Conservation (phyloP, 35 echinoderm and acorn worm species). For the Apostichopus parvimensis region DNA sequence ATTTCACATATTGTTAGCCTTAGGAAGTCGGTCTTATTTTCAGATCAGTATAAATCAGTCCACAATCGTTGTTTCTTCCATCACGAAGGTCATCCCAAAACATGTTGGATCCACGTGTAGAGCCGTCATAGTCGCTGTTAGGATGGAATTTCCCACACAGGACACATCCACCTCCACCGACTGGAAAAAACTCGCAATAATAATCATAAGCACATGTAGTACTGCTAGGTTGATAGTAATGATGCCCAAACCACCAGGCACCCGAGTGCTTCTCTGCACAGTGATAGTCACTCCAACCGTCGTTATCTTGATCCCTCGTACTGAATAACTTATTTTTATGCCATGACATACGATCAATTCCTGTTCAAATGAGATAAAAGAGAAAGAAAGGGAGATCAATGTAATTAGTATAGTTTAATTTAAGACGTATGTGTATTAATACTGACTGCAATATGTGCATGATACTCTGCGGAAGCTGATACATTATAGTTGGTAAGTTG, state of each 20-base stretch:
- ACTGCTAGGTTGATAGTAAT: background rate
- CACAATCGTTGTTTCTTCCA: background rate
- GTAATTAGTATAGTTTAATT: too few relatives aligned
- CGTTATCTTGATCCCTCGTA: conserved; percentile 1
- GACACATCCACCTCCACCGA: background rate
- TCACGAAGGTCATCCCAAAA: background rate
- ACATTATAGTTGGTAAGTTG: too few relatives aligned
- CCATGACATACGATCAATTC: background rate
- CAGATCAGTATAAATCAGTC: background rate
- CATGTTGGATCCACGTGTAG: background rate
- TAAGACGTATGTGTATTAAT: too few relatives aligned
- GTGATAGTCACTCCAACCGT: background rate
- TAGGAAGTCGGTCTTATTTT: background rate
- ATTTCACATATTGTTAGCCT: too few relatives aligned
- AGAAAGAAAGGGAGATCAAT: too few relatives aligned
- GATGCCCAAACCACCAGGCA: background rate
- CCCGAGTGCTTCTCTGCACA: background rate
- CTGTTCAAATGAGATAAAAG: too few relatives aligned
- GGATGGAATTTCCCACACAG: background rate
- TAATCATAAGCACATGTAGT: background rate
- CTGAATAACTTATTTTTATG: background rate
- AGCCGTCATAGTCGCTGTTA: background rate
- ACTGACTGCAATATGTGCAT: too few relatives aligned
- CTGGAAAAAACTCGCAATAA: background rate
- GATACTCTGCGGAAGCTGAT: too few relatives aligned